phyloP scores from a whole-genome alignment of 92 coral and sea anemone species.

The Umimayanthus chanpuru region DNA sequence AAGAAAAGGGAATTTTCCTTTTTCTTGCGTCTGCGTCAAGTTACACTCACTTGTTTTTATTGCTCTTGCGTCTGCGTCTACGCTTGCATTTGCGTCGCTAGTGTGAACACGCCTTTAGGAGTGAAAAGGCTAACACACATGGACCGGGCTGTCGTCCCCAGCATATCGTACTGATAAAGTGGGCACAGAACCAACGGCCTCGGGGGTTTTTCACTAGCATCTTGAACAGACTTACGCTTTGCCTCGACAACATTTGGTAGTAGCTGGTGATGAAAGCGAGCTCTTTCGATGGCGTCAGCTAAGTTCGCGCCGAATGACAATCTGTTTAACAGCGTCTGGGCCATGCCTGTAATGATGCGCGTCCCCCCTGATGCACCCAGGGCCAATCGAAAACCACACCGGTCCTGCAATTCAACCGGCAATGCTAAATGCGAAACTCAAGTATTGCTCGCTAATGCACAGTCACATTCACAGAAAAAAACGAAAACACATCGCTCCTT shows the following conservation, averaged over 20 bases:
- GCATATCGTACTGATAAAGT: too few relatives aligned
- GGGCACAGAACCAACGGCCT: too few relatives aligned
- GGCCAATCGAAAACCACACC: slow-evolving; percentile 81
- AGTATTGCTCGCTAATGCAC: neutral
- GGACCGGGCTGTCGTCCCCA: too few relatives aligned
- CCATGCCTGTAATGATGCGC: slow-evolving; percentile 83
- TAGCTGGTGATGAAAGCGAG: slow-evolving; percentile 81
- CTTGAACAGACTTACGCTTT: slow-evolving; percentile 63
- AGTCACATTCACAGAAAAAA: neutral
- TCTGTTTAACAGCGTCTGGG: slow-evolving; percentile 74
- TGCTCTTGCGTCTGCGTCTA: too few relatives aligned
- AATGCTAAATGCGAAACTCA: neutral
- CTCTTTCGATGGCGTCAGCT: slow-evolving; percentile 80
- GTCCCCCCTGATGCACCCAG: slow-evolving; percentile 89
- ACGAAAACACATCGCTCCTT: neutral
- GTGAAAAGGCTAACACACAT: too few relatives aligned
- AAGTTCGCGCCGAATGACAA: slow-evolving; percentile 75
- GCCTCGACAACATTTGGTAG: slow-evolving; percentile 70
- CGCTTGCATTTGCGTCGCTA: too few relatives aligned
- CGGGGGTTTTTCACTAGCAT: too few relatives aligned
- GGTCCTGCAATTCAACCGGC: slow-evolving; percentile 59
- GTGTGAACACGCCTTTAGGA: too few relatives aligned
- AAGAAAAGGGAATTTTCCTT: too few relatives aligned
- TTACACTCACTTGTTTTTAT: too few relatives aligned
- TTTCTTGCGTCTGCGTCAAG: too few relatives aligned